Conservation (phyloP, 1,140 invertebrate genomes). For the Hypothenemus hampei region DNA sequence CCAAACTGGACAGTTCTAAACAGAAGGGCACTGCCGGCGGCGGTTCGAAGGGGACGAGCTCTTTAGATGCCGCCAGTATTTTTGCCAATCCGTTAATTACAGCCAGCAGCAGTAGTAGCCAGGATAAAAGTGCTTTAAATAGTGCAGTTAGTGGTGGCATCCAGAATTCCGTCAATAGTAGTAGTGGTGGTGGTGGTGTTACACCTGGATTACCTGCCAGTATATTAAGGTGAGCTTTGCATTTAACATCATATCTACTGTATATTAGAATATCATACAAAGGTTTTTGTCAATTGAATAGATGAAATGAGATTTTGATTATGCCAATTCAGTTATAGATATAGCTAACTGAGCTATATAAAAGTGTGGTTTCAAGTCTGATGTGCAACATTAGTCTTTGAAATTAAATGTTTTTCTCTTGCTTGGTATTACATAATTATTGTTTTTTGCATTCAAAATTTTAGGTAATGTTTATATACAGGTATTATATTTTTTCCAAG, state of each 20-base stretch:
- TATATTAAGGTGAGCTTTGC: constrained; percentile 48
- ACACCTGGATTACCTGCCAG: constrained; percentile 43
- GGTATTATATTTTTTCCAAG: too few relatives aligned
- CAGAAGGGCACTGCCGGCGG: constrained; percentile 25
- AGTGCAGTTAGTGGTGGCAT: constrained; percentile 33
- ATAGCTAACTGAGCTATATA: too few relatives aligned
- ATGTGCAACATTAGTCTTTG: too few relatives aligned
- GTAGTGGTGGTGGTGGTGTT: constrained; percentile 29
- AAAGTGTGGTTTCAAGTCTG: too few relatives aligned
- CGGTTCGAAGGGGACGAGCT: constrained; percentile 25
- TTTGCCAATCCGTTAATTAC: constrained; percentile 43
- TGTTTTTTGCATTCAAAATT: too few relatives aligned
- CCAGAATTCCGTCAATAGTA: constrained; percentile 36
- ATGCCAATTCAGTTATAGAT: too few relatives aligned
- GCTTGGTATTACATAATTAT: too few relatives aligned
- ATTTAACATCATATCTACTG: neutral
- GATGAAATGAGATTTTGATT: too few relatives aligned
- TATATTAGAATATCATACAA: neutral
- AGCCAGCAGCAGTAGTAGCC: constrained; percentile 37
- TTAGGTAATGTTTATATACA: too few relatives aligned
- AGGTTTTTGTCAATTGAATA: neutral
- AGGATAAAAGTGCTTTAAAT: constrained; percentile 34
- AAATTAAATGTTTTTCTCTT: too few relatives aligned
- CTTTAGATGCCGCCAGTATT: constrained; percentile 39
- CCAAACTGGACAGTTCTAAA: constrained; percentile 35